Evolutionary conservation across 2,113 vertebrate genomes (phyloP).

Genomic region (Pica pica): DNA sequence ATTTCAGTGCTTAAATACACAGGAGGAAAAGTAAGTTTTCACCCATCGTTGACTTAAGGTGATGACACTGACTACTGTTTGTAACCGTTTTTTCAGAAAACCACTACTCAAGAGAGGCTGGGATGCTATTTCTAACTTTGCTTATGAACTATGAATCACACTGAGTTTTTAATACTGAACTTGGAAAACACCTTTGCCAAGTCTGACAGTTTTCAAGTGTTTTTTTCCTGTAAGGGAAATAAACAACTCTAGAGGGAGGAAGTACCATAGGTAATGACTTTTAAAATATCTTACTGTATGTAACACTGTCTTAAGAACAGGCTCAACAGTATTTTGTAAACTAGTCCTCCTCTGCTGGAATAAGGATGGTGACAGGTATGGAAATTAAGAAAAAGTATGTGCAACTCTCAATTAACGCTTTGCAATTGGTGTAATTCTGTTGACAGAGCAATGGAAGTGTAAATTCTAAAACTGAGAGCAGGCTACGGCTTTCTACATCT

Average conservation of each 20-base stretch:
- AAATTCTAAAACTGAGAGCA: background rate
- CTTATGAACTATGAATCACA: background rate
- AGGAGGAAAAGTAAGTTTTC: background rate
- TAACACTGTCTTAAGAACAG: background rate
- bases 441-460: background rate
- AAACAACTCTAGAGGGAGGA: background rate
- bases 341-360: background rate
- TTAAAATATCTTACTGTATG: fast-evolving
- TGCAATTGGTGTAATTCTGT: background rate
- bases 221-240: background rate
- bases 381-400: background rate
- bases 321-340: background rate
- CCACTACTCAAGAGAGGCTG: background rate
- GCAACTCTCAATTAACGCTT: background rate
- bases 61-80: background rate
- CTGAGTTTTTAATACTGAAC: background rate
- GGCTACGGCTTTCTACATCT: background rate
- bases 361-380: background rate
- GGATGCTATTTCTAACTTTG: background rate
- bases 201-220: background rate
- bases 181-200: background rate
- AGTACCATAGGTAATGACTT: background rate
- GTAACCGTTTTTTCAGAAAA: background rate
- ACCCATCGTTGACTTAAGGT: background rate
- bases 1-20: background rate